A percentile compares a stretch with the other conserved stretches of the same genome.
phyloP scores from a whole-genome alignment of 1,140 invertebrate genomes.

The Drosophila novamexicana region DNA sequence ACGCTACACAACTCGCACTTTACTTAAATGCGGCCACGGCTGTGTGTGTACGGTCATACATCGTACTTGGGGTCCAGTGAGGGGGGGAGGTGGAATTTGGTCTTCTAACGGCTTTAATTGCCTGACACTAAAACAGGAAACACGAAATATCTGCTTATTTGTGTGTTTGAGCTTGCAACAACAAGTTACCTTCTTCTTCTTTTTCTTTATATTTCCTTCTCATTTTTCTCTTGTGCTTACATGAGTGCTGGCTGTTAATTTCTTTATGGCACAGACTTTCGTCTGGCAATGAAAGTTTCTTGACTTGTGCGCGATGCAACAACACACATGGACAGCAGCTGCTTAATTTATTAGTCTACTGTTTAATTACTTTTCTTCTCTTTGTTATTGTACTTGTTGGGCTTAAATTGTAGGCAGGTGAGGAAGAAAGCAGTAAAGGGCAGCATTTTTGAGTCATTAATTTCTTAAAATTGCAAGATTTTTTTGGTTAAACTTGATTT shows the following conservation, averaged over 20 bases:
- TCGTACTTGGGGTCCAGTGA: not conserved
- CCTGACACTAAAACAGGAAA: conserved; percentile 55
- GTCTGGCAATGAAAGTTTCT: conserved; percentile 77
- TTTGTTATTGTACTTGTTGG: conserved; percentile 39
- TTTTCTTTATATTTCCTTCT: conserved; percentile 5
- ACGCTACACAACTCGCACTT: conserved; percentile 55
- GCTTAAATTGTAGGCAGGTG: not conserved
- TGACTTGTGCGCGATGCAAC: conserved; percentile 51
- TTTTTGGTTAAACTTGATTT: conserved; percentile 28
- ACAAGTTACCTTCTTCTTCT: conserved; percentile 44
- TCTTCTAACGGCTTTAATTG: conserved; percentile 48
- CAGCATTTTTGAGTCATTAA: conserved; percentile 50
- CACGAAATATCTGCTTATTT: conserved; percentile 30
- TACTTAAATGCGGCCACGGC: conserved; percentile 64
- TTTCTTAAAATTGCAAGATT: conserved; percentile 61
- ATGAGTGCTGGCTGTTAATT: conserved; percentile 64
- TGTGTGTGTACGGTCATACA: conserved; percentile 12
- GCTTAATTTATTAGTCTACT: conserved; percentile 72
- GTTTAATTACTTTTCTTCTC: conserved; percentile 70
- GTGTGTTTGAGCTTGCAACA: conserved; percentile 32
- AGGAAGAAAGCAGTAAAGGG: not conserved
- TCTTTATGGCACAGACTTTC: conserved; percentile 73
- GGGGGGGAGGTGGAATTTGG: conserved; percentile 31
- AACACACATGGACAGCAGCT: conserved; percentile 49
- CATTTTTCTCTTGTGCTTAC: conserved; percentile 1